phyloP scores from a whole-genome alignment of 2,797 vertebrate genomes.

The Sebastes hopkinsi region DNA sequence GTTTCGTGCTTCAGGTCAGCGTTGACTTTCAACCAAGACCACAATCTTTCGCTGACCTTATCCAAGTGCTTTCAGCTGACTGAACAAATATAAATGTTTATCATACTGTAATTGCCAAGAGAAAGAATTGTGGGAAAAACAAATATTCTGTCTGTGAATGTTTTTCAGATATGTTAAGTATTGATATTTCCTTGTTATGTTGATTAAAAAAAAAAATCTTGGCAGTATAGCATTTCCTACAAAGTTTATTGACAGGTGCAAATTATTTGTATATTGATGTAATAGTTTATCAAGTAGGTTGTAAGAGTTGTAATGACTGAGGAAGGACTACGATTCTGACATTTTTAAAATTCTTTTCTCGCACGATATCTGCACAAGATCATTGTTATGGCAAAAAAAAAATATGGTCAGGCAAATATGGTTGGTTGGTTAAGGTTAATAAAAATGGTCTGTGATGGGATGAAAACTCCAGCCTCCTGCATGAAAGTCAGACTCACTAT shows the following conservation, averaged over 20 bases:
- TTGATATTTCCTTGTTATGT: not conserved
- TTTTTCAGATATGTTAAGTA: not conserved
- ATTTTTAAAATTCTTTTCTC: too few species aligned
- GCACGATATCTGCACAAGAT: too few species aligned
- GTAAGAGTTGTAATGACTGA: too few species aligned
- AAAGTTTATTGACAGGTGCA: not conserved
- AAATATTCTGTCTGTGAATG: not conserved
- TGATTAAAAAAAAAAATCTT: not conserved
- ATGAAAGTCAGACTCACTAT: not conserved
- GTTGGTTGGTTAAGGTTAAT: too few species aligned
- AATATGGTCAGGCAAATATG: too few species aligned
- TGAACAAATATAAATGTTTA: not conserved
- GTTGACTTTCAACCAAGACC: not conserved
- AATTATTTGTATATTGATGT: not conserved
- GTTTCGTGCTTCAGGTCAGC: not conserved
- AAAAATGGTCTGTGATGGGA: not conserved
- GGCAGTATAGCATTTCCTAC: not conserved
- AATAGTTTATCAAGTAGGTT: not conserved
- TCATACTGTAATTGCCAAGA: not conserved
- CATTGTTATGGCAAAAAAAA: too few species aligned
- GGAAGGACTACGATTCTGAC: too few species aligned
- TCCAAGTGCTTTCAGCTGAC: not conserved
- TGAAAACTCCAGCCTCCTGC: not conserved
- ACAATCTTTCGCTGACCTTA: not conserved
- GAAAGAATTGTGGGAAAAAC: not conserved